Evolutionary conservation across 2,113 vertebrate genomes (phyloP).

Genomic region (Pogona vitticeps): DNA sequence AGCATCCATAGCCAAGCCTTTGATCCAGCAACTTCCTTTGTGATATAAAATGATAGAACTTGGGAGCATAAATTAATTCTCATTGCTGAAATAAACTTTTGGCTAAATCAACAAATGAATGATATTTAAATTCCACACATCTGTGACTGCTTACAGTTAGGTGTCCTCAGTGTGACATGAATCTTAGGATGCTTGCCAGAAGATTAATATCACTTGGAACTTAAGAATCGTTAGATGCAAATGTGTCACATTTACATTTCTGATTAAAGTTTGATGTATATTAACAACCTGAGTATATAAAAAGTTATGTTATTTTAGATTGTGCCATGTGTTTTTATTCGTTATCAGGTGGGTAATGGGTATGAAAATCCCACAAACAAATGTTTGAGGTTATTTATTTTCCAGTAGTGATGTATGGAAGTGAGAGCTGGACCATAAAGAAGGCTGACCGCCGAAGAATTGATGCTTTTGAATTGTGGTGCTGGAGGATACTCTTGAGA

Average conservation of each 20-base stretch:
- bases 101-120: not conserved
- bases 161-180: not conserved
- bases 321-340: not conserved
- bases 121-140: not conserved
- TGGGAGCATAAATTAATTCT: not conserved
- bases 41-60: constrained; percentile 10
- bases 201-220: not conserved
- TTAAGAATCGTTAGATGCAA: not conserved
- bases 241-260: not conserved
- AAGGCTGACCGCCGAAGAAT: too few species aligned
- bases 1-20: constrained; percentile 45
- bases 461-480: too few species aligned
- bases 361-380: not conserved
- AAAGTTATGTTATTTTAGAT: not conserved
- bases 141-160: not conserved
- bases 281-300: too few species aligned
- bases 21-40: constrained; percentile 43
- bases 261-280: not conserved
- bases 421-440: too few species aligned
- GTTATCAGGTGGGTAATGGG: not conserved
- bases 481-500: too few species aligned
- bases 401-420: too few species aligned
- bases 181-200: not conserved
- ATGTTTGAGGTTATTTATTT: too few species aligned
- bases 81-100: not conserved